Evolutionary conservation across 2,797 vertebrate genomes (phyloP).

Genomic region (Chromis chromis): DNA sequence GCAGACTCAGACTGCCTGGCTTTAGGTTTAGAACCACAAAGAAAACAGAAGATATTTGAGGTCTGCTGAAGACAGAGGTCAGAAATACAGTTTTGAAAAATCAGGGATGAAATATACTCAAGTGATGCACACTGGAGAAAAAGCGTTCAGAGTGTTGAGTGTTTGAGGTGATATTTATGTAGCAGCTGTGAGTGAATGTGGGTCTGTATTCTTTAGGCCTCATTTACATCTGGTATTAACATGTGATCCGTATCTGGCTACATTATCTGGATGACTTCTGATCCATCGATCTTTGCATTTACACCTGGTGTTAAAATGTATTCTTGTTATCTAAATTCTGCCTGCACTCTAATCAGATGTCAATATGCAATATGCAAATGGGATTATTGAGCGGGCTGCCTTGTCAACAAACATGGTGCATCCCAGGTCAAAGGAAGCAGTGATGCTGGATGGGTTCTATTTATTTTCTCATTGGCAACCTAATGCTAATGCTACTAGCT

Average conservation of each 20-base stretch:
- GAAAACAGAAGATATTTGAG: slow-evolving; percentile 49
- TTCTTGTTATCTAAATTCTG: neutral
- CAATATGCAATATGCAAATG: neutral
- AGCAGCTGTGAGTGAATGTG: neutral
- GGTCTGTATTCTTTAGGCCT: slow-evolving; percentile 3
- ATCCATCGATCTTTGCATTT: neutral
- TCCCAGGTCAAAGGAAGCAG: neutral
- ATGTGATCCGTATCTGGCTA: neutral
- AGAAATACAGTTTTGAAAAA: slow-evolving; percentile 45
- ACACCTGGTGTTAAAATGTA: neutral
- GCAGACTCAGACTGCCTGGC: slow-evolving; percentile 55
- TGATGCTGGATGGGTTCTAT: neutral
- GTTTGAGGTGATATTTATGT: slow-evolving; percentile 10
- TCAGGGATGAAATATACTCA: slow-evolving; percentile 24
- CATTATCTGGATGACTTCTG: neutral
- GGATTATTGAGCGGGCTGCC: neutral
- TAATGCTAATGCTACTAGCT: neutral
- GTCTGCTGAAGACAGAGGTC: slow-evolving; percentile 51
- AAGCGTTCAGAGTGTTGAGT: neutral
- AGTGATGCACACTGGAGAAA: slow-evolving; percentile 8
- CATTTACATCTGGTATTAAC: neutral
- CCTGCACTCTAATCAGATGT: neutral
- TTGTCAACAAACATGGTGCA: neutral
- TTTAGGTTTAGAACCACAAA: slow-evolving; percentile 61
- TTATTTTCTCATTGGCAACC: neutral